Evolutionary conservation across 37 sponge, comb jelly and placozoan species (phyloP).

Genomic region (Axinella damicornis): DNA sequence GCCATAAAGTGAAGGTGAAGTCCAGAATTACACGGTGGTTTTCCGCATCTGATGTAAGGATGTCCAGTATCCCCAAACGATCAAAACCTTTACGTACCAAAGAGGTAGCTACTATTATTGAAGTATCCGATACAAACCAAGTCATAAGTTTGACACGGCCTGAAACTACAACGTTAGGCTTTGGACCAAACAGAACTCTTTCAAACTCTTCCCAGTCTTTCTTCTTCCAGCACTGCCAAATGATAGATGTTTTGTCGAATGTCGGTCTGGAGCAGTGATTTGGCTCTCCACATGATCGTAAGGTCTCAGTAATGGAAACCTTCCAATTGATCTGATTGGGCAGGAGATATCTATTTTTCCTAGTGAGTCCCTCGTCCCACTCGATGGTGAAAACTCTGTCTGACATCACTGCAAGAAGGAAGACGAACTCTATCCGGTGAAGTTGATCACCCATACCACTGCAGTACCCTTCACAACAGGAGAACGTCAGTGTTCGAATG

Average conservation of each 20-base stretch:
- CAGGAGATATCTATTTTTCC: background rate
- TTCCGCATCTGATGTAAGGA: background rate
- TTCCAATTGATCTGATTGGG: slow-evolving; percentile 38
- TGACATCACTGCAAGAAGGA: slow-evolving; percentile 50
- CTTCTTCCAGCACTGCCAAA: slow-evolving; percentile 23
- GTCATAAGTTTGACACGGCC: background rate
- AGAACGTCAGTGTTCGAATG: slow-evolving; percentile 50
- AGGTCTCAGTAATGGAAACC: background rate
- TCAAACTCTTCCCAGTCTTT: slow-evolving; percentile 22
- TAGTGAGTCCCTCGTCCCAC: slow-evolving; percentile 30
- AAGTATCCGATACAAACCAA: background rate
- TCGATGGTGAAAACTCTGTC: slow-evolving; percentile 44
- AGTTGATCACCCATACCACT: slow-evolving; percentile 60
- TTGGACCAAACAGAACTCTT: background rate
- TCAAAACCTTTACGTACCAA: background rate
- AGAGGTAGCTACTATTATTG: background rate
- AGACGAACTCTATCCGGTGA: slow-evolving; percentile 8
- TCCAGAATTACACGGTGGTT: background rate
- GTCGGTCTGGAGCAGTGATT: background rate
- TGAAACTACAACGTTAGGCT: slow-evolving; percentile 10
- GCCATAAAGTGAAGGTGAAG: slow-evolving; percentile 13
- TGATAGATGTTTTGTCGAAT: slow-evolving; percentile 9
- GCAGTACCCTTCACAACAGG: slow-evolving; percentile 22
- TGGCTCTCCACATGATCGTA: slow-evolving; percentile 18
- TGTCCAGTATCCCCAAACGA: slow-evolving; percentile 1